These are phyloP conservation scores for Aphrocallistes beatrix DNA, from an alignment of 37 sponge, comb jelly and placozoan species.

Conservation along the genomic window DNA sequence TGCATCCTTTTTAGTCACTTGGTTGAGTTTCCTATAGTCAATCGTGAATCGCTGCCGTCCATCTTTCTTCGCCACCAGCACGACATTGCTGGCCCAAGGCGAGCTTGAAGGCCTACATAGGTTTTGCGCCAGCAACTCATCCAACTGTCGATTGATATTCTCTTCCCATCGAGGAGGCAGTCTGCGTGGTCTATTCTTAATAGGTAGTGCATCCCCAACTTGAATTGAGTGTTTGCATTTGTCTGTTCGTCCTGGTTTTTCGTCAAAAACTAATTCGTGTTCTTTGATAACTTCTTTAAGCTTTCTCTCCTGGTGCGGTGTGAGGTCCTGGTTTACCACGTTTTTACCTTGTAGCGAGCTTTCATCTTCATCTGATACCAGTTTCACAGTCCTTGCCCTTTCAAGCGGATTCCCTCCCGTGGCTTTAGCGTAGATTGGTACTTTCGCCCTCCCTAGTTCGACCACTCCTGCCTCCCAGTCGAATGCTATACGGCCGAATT, in stretches of 20 bases:
- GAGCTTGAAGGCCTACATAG: too few relatives aligned
- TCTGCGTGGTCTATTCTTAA: not conserved
- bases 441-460: not conserved
- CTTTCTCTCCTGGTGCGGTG: too few relatives aligned
- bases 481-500: not conserved
- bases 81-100: too few relatives aligned
- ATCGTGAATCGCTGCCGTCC: too few relatives aligned
- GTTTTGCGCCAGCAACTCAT: too few relatives aligned
- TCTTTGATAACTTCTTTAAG: not conserved
- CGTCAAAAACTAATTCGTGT: not conserved
- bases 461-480: not conserved
- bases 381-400: not conserved
- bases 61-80: too few relatives aligned
- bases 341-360: too few relatives aligned
- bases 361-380: not conserved
- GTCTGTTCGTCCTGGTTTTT: not conserved
- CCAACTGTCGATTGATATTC: not conserved
- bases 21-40: too few relatives aligned
- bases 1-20: too few relatives aligned
- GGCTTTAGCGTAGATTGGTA: not conserved
- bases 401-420: not conserved
- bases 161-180: constrained; percentile 1
- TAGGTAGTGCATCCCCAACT: not conserved
- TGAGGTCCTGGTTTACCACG: too few relatives aligned
- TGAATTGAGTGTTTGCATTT: not conserved